Evolutionary conservation across 2,888 invertebrate species (phyloP).

Genomic region (Yponomeuta evonymella): DNA sequence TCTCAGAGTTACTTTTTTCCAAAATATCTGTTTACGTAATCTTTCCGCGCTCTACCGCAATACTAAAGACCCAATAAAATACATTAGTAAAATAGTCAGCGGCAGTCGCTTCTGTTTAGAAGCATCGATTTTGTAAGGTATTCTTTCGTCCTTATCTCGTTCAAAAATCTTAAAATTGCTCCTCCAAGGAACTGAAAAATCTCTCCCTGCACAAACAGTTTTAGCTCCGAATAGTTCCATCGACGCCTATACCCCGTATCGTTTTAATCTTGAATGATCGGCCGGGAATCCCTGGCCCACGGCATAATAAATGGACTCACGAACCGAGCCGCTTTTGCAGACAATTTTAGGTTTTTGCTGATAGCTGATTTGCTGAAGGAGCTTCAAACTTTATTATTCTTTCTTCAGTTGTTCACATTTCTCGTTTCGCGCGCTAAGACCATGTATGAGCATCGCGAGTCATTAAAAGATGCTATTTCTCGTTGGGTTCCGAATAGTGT

Average conservation of each 20-base stretch:
- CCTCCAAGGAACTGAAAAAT: neutral
- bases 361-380: neutral
- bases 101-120: no score
- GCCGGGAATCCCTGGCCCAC: conserved; percentile 18
- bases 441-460: no score
- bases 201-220: neutral
- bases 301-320: conserved; percentile 26
- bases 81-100: no score
- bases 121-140: no score
- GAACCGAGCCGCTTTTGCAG: neutral
- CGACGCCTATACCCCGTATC: conserved; percentile 13
- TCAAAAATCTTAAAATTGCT: neutral
- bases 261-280: conserved; percentile 26
- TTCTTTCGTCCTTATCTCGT: neutral
- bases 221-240: conserved; percentile 7
- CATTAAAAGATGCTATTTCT: no score
- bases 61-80: no score
- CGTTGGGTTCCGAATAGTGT: no score
- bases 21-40: no score
- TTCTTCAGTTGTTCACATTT: neutral
- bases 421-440: no score
- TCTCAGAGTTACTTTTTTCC: no score
- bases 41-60: no score
- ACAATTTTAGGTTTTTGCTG: neutral
- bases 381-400: neutral